These are phyloP conservation scores for Pipistrellus kuhlii DNA, from an alignment of 2,797 vertebrate species.

Conservation along the genomic window DNA sequence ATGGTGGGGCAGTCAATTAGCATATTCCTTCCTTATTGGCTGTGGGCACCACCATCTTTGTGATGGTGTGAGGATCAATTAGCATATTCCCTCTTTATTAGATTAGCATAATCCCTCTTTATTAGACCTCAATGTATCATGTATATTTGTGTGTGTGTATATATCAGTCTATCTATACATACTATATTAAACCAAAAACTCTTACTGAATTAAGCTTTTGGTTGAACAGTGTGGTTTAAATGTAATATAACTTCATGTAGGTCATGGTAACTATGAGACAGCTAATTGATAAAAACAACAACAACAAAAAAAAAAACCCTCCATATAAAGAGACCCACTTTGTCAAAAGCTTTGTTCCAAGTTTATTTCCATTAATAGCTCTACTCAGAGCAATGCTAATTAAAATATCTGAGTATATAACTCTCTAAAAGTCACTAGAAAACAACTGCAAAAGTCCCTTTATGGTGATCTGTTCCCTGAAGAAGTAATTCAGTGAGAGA, in stretches of 20 bases:
- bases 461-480: conserved; percentile 38
- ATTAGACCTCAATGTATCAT: no score
- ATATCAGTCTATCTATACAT: not conserved
- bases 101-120: no score
- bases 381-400: conserved; percentile 58
- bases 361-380: conserved; percentile 57
- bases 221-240: conserved; percentile 33
- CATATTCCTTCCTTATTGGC: no score
- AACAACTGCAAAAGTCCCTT: conserved; percentile 64
- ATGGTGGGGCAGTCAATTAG: no score
- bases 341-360: conserved; percentile 41
- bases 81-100: no score
- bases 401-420: conserved; percentile 64
- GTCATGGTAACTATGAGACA: conserved; percentile 23
- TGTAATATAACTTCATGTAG: conserved; percentile 53
- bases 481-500: conserved; percentile 36
- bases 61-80: no score
- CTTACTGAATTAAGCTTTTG: conserved; percentile 35
- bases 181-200: conserved; percentile 25
- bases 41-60: no score
- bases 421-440: conserved; percentile 63
- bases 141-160: no score
- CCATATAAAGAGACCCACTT: conserved; percentile 34
- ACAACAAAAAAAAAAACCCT: not conserved
- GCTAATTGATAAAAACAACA: not conserved